Percentiles rank a stretch among this genome's conserved stretches.
Evolutionary conservation across 2,797 vertebrate genomes (phyloP).

Genomic region (Characodon lateralis): DNA sequence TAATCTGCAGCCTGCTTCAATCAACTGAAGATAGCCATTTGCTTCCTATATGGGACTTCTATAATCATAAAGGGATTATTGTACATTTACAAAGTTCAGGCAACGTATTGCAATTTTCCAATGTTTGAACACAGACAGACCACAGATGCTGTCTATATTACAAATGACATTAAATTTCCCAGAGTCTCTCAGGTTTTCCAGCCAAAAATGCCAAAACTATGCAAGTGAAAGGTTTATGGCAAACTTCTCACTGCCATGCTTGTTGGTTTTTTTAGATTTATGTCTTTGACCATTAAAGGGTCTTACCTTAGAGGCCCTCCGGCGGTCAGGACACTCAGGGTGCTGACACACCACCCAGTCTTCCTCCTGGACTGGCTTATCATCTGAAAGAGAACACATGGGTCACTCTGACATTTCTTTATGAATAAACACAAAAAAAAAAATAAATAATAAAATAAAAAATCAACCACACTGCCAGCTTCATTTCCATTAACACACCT

Average conservation of each 20-base stretch:
- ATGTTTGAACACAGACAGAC: neutral
- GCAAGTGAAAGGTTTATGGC: neutral
- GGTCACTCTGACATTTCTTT: constrained; percentile 21
- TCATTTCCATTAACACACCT: constrained; percentile 47
- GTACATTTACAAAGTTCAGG: neutral
- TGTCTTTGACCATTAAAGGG: neutral
- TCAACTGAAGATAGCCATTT: neutral
- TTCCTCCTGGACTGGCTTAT: constrained; percentile 84
- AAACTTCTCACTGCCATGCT: constrained; percentile 1
- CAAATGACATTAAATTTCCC: neutral
- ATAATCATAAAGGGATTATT: neutral
- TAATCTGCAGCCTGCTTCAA: neutral
- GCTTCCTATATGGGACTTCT: neutral
- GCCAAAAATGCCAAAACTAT: neutral
- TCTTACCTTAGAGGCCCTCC: constrained; percentile 88
- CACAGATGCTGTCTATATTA: neutral
- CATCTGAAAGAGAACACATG: constrained; percentile 78
- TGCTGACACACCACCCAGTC: constrained; percentile 87
- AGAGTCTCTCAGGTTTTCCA: neutral
- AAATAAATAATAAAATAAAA: too few species aligned
- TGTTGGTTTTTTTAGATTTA: neutral
- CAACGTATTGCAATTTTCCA: neutral
- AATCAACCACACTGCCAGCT: constrained; percentile 10
- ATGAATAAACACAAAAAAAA: constrained; percentile 30
- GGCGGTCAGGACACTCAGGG: constrained; percentile 83